Evolutionary conservation across 2,797 vertebrate species (phyloP), one percentile per base, ranked within the genome.

Genomic region (Neosilurus hyrtlii): DNA sequence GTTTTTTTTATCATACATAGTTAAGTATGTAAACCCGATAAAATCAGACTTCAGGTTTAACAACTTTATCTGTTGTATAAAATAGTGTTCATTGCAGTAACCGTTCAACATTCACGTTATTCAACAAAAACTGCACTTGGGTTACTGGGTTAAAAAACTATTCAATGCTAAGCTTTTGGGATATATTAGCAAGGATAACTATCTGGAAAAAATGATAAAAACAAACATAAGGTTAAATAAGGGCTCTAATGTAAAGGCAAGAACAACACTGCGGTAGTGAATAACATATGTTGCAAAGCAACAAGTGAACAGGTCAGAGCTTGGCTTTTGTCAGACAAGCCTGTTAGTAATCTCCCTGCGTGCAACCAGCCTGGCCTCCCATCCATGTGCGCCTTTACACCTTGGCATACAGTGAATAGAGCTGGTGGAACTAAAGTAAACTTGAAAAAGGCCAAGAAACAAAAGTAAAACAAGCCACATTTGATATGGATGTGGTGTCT

Each of bases 231-330:
- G 91, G 93, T 93, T 86, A 91, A 92, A 93, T 93, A 93, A 91
- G 82, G 77, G 83, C 83, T 88, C 81, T 76, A 92, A 76, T 76
- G 56, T 61, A 76, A 43, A 43, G 35, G 35, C 30, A 61, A 18
- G 92, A 87, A 91, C 90, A 94, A 92, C 92, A 93, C 87, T 88
- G 90, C 90, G 88, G 89, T 90, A 91, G 91, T 91, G 91, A 93
- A 92, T 91, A 91, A 76, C 90, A 94, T 89, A 94, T 94, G 94
- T 92, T 85, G 20, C 70, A 83, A 76, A 80, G 85, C 83, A 79
- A 76, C 82, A 87, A 88, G 89, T 89, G 74, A 82, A 68, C 83
- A 79, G 86, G 84, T 86, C 92, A 89, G 85, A 84, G 82, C 84
- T 85, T 84, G 70, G 87, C 83, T 88, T 88, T 86, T 59, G 61